These are phyloP conservation scores for Pyrocephalus nanus DNA, from an alignment of 2,797 vertebrate species.

Conservation along the genomic window DNA sequence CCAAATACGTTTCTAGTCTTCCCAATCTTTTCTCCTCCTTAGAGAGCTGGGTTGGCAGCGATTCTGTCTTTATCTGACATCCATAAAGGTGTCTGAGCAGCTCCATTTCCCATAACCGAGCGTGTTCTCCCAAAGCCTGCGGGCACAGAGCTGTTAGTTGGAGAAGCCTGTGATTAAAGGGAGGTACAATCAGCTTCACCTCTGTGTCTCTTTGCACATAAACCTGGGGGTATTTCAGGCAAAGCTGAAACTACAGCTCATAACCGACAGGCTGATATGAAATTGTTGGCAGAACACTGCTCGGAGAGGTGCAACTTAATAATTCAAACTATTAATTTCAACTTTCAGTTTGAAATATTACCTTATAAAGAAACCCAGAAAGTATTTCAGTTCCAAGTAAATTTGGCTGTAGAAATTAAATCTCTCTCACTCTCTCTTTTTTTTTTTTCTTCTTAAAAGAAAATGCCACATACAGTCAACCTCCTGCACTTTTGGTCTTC, in stretches of 20 bases:
- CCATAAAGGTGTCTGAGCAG: not conserved
- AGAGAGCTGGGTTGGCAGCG: not conserved
- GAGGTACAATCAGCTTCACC: not conserved
- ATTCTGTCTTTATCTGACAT: not conserved
- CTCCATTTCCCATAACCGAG: not conserved
- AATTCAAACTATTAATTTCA: not conserved
- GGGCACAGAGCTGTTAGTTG: not conserved
- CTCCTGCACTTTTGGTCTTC: not conserved
- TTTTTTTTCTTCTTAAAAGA: not conserved
- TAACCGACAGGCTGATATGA: not conserved
- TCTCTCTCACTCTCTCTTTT: not conserved
- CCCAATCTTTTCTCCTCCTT: not conserved
- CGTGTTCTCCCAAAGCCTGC: not conserved
- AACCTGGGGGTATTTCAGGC: not conserved
- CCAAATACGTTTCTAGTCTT: not conserved
- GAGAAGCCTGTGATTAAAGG: not conserved
- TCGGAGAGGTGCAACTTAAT: not conserved
- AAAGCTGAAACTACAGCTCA: not conserved
- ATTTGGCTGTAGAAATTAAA: not conserved
- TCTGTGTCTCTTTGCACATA: not conserved
- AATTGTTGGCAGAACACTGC: not conserved
- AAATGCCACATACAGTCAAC: not conserved
- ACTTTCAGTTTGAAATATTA: not conserved
- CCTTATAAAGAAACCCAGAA: not conserved
- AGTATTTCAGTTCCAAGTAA: not conserved